A percentile compares a stretch with the other conserved stretches of the same genome.
phyloP scores from a whole-genome alignment of 2,888 invertebrate genomes.

The Sphaerolaimus hirsutus region DNA sequence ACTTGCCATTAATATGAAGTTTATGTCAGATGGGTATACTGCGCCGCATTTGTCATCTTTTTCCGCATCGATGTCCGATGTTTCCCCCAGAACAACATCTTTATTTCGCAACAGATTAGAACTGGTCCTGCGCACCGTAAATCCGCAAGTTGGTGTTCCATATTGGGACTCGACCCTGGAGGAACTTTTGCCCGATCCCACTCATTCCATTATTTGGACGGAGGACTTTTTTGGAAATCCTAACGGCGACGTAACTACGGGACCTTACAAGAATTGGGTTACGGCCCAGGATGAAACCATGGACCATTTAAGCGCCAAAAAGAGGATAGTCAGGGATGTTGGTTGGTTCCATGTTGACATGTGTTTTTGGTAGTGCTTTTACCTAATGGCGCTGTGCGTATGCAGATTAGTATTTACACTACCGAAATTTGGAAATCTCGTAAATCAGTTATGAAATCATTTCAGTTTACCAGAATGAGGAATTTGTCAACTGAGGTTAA shows the following conservation, averaged over 20 bases:
- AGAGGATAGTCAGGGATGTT: not conserved
- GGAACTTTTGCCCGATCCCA: slow-evolving; percentile 16
- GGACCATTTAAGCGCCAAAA: not conserved
- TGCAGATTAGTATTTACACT: too few species aligned
- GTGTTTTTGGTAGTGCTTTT: not conserved
- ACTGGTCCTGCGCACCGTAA: slow-evolving; percentile 3
- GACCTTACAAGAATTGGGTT: slow-evolving; percentile 23
- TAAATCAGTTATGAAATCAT: too few species aligned
- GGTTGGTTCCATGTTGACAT: not conserved
- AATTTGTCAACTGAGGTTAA: too few species aligned
- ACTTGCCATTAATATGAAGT: too few species aligned
- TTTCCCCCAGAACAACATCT: too few species aligned
- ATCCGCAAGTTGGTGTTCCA: slow-evolving; percentile 23
- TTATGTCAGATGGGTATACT: too few species aligned
- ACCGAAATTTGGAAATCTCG: too few species aligned
- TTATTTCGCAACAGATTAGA: not conserved
- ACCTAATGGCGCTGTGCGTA: too few species aligned
- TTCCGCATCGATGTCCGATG: too few species aligned
- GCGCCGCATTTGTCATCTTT: too few species aligned
- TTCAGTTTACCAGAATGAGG: too few species aligned
- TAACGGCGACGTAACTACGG: slow-evolving; percentile 18
- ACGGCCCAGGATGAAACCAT: not conserved
- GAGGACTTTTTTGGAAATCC: slow-evolving; percentile 15
- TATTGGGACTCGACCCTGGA: slow-evolving; percentile 27
- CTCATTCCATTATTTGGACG: slow-evolving; percentile 18